A percentile compares a stretch with the other conserved stretches of the same genome.
Conservation (phyloP, 2,797 vertebrate genomes). For the Xiphorhynchus erythropygius region DNA sequence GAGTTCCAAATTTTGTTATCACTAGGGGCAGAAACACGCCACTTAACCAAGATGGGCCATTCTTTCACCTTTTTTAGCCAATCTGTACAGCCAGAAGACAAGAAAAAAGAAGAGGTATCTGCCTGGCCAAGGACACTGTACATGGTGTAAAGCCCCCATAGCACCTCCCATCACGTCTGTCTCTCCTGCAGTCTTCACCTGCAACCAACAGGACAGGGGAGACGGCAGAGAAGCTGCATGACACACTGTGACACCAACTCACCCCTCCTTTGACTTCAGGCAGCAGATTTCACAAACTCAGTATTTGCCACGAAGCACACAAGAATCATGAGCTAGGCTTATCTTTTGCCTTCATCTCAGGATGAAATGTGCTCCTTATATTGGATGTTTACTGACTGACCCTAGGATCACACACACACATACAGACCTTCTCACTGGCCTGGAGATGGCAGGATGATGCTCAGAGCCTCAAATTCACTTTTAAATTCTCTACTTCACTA, state of each 20-base stretch:
- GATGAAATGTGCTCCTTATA: neutral
- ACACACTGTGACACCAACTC: neutral
- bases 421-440: neutral
- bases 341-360: neutral
- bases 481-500: neutral
- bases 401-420: neutral
- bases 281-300: neutral
- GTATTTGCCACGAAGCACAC: neutral
- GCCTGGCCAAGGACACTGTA: neutral
- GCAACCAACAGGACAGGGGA: neutral
- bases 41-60: neutral
- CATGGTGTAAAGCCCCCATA: fast-evolving
- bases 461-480: neutral
- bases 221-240: neutral
- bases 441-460: neutral
- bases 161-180: fast-evolving
- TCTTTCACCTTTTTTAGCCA: neutral
- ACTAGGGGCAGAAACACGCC: neutral
- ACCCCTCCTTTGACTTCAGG: neutral
- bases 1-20: neutral
- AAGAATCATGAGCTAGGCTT: neutral
- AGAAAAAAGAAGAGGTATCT: neutral
- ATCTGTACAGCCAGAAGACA: neutral
- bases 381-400: neutral
- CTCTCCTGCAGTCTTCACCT: neutral